Base-by-base conservation (phyloP, 2,797 vertebrate genomes). In the Paramormyrops hopkinsi region DNA sequence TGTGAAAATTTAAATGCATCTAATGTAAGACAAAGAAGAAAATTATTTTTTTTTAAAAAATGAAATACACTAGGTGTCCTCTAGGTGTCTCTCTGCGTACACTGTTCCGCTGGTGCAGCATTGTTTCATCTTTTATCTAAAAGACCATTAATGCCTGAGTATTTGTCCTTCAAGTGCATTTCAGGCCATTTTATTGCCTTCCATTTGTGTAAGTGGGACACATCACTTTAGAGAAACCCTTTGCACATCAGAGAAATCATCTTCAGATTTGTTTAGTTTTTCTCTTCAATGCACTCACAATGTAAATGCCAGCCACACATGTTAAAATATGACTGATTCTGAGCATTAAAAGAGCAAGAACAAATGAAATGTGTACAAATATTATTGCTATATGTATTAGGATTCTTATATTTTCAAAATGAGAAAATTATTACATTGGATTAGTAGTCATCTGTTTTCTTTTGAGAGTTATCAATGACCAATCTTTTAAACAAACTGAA, bases 201-300 rank as follows among this genome's bases (percentile, higher is more conserved):
- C 59, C 87, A 73, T 88, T 88, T 88, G n/a, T 48, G 62, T 69
- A 88, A 69, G 87, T 69, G 87, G 59, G 59, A 8, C 87, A 88
- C 87, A 62, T 73, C 44, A 73, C 53, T 79, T 44, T 44, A 87
- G 82, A 84, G 22, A 46, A 50, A 84, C 82, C n/a, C 44, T 83
- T 48, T 48, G 44, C 46, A 84, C 50, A 87, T 59, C 85, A 87
- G 85, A 59, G 85, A 87, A 87, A 56, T 87, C 85, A 37, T 54
- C 14, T 56, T 56, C 85, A 56, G 17, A 87, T 87, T 87, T 87
- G 22, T 56, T 87, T 87, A 56, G 51, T 54, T 56, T 87, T n/a
- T 87, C 85, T 41, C 53, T 87, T 51, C 5, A 19, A 19, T 87
- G 6, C 85, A 9, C 6, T 12, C 51, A 87, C 50, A 59, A 37